Evolutionary conservation across 2,888 invertebrate species (phyloP).

Genomic region (Hirtodrosophila alboralis): DNA sequence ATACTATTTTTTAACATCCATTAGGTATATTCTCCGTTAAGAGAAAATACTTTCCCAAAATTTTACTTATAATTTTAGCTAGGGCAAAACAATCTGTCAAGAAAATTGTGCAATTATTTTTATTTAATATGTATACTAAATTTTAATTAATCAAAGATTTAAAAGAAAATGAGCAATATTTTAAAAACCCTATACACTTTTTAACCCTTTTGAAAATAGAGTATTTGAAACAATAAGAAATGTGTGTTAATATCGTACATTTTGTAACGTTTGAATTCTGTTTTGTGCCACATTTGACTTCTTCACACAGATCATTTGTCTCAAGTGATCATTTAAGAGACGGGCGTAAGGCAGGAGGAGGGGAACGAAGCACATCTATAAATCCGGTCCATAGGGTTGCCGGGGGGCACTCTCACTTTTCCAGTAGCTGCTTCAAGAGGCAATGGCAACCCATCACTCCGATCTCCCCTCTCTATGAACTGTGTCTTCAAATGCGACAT

Average conservation of each 20-base stretch:
- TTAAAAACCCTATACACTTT: too few relatives aligned
- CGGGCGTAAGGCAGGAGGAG: constrained; percentile 4
- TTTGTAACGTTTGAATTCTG: constrained; percentile 43
- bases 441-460: too few relatives aligned
- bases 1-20: too few relatives aligned
- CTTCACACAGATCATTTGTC: constrained; percentile 37
- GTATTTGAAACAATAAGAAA: constrained; percentile 16
- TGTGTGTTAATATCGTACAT: constrained; percentile 62
- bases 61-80: too few relatives aligned
- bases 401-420: constrained; percentile 67
- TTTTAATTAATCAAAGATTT: too few relatives aligned
- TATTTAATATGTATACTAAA: too few relatives aligned
- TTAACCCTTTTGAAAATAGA: too few relatives aligned
- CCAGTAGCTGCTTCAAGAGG: constrained; percentile 33
- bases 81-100: too few relatives aligned
- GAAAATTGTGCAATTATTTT: too few relatives aligned
- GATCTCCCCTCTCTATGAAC: constrained; percentile 8
- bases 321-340: constrained; percentile 45
- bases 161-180: too few relatives aligned
- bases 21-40: too few relatives aligned
- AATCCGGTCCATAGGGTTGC: constrained; percentile 25
- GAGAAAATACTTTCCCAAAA: too few relatives aligned
- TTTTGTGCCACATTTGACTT: constrained; percentile 53
- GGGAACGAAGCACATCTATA: constrained; percentile 19
- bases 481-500: constrained; percentile 40